Evolutionary conservation across 2,797 vertebrate genomes (phyloP).

Genomic region (Coranthus polyacanthus): DNA sequence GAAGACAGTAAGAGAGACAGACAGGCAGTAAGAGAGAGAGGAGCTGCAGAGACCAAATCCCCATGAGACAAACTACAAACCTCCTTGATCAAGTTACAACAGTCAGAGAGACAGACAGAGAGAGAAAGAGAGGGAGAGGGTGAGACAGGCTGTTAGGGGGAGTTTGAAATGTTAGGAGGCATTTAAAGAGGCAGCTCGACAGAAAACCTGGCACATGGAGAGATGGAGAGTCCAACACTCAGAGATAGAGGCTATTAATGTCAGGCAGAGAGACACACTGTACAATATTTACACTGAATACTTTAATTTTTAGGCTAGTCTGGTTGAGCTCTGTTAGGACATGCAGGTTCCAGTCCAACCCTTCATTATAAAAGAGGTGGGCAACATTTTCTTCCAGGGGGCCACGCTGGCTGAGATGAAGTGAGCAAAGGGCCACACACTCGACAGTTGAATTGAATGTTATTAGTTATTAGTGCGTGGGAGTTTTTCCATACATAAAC

Average conservation of each 20-base stretch:
- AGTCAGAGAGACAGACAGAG: constrained; percentile 24
- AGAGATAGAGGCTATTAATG: background rate
- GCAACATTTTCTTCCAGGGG: too few relatives aligned
- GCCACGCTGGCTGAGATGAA: too few relatives aligned
- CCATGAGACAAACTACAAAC: constrained; percentile 37
- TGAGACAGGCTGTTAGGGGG: constrained; percentile 23
- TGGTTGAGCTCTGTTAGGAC: too few relatives aligned
- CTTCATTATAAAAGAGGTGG: too few relatives aligned
- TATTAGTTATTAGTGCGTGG: too few relatives aligned
- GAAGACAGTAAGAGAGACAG: constrained; percentile 34
- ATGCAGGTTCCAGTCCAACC: too few relatives aligned
- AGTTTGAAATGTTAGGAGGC: constrained; percentile 17
- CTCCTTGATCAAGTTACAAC: constrained; percentile 44
- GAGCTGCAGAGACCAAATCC: constrained; percentile 51
- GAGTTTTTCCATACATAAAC: too few relatives aligned
- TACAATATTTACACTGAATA: too few relatives aligned
- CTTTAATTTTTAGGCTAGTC: too few relatives aligned
- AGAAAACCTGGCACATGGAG: constrained; percentile 10
- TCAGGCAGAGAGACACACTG: background rate
- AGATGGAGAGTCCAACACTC: background rate
- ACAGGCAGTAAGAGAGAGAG: constrained; percentile 1
- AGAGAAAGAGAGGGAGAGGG: constrained; percentile 1
- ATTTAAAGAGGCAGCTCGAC: constrained; percentile 1
- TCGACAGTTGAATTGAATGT: too few relatives aligned
- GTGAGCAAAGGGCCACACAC: too few relatives aligned